Percentiles rank a stretch among this genome's conserved stretches.
Evolutionary conservation across 2,888 invertebrate species (phyloP).

Genomic region (Parthenolecanium corni): DNA sequence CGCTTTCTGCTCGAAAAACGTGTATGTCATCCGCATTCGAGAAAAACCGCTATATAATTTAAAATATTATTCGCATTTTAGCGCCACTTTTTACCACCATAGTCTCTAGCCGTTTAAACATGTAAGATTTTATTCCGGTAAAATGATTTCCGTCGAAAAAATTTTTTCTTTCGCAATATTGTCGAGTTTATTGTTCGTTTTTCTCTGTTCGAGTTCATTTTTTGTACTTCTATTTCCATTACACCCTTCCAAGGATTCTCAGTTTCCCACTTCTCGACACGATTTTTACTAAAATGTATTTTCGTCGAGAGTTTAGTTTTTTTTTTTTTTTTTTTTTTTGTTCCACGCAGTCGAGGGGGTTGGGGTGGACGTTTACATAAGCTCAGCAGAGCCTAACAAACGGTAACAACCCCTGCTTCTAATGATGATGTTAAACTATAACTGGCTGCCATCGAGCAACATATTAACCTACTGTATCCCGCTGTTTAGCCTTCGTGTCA

Average conservation of each 20-base stretch:
- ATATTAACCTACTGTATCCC: conserved; percentile 13
- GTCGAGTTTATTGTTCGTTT: neutral
- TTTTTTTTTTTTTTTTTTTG: neutral
- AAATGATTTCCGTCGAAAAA: neutral
- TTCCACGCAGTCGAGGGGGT: neutral
- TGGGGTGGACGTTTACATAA: neutral
- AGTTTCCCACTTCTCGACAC: too few relatives aligned
- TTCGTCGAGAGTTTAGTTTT: neutral
- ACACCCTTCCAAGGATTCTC: too few relatives aligned
- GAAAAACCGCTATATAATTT: neutral
- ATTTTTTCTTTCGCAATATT: too few relatives aligned
- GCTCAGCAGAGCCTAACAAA: conserved; percentile 12
- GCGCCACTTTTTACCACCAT: neutral
- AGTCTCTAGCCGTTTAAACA: neutral
- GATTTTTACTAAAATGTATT: neutral
- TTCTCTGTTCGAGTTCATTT: neutral
- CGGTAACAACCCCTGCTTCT: conserved; percentile 13
- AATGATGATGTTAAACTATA: conserved; percentile 18
- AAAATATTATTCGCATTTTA: neutral
- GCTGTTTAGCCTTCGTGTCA: conserved; percentile 4
- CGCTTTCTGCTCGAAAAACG: too few relatives aligned
- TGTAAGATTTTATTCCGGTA: neutral
- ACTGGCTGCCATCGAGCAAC: conserved; percentile 17
- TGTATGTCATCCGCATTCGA: too few relatives aligned
- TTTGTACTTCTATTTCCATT: neutral